Conservation (phyloP, 2,797 vertebrate genomes). For the Pseudotriccus pelzelni region DNA sequence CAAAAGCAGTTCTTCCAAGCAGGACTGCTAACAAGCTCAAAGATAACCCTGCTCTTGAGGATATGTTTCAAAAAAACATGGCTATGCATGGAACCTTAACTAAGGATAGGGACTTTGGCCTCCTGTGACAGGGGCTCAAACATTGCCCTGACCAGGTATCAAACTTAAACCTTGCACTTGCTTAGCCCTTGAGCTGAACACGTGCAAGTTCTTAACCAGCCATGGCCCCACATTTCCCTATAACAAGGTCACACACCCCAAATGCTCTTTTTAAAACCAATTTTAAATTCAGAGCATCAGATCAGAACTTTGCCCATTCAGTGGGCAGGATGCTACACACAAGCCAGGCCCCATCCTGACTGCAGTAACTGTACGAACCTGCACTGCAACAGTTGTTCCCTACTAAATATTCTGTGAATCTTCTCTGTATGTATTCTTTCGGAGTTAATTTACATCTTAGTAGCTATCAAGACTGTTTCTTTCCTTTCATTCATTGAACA, state of each 20-base stretch:
- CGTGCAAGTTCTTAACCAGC: background rate
- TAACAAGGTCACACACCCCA: background rate
- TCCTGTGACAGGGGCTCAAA: background rate
- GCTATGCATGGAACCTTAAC: background rate
- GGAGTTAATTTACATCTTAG: background rate
- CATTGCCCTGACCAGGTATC: background rate
- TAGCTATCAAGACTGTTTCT: background rate
- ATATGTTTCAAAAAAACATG: background rate
- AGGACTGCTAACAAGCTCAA: background rate
- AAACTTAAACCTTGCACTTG: background rate
- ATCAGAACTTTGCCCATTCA: background rate
- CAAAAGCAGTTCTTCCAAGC: background rate
- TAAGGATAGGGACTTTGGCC: background rate
- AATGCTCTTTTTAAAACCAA: background rate
- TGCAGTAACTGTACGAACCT: background rate
- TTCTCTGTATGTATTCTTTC: background rate
- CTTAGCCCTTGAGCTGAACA: background rate
- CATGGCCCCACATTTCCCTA: background rate
- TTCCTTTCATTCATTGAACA: background rate
- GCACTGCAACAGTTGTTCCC: background rate
- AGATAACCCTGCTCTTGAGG: background rate
- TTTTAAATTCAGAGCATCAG: slow-evolving; percentile 8
- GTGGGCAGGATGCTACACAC: background rate
- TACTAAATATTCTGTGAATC: background rate
- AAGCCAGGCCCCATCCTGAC: background rate